Evolutionary conservation across 2,797 vertebrate genomes (phyloP).

Genomic region (Malacoctenus gilli): DNA sequence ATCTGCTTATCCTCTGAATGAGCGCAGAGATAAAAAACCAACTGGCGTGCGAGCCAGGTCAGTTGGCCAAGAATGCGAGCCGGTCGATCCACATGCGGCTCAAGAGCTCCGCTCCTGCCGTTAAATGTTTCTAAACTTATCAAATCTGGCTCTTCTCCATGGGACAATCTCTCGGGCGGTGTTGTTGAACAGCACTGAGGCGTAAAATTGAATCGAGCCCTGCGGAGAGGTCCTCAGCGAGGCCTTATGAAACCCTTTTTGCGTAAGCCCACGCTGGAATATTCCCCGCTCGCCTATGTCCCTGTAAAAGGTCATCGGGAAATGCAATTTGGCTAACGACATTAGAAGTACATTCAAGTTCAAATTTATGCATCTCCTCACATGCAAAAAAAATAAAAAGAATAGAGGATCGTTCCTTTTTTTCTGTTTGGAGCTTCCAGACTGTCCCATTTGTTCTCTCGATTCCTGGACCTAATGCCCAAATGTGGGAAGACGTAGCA

Average conservation of each 20-base stretch:
- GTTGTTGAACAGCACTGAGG: constrained; percentile 58
- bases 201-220: constrained; percentile 64
- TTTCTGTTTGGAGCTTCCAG: constrained; percentile 40
- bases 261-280: constrained; percentile 47
- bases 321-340: constrained; percentile 70
- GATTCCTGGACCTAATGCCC: constrained; percentile 28
- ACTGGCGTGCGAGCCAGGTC: constrained; percentile 28
- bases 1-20: constrained; percentile 12
- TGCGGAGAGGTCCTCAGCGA: constrained; percentile 31
- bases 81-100: constrained; percentile 20
- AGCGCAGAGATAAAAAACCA: constrained; percentile 19
- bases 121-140: constrained; percentile 59
- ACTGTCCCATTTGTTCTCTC: constrained; percentile 20
- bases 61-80: constrained; percentile 31
- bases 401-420: constrained; percentile 6
- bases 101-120: constrained; percentile 33
- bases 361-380: constrained; percentile 45
- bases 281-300: constrained; percentile 58
- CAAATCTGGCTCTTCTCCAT: constrained; percentile 48
- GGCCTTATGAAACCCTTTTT: constrained; percentile 63
- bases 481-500: constrained; percentile 48
- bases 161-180: constrained; percentile 34
- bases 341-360: constrained; percentile 48
- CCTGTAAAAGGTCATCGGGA: constrained; percentile 59
- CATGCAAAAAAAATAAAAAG: constrained; percentile 17